phyloP scores from a whole-genome alignment of 2,888 invertebrate genomes.

The Drosophila lacicola region DNA sequence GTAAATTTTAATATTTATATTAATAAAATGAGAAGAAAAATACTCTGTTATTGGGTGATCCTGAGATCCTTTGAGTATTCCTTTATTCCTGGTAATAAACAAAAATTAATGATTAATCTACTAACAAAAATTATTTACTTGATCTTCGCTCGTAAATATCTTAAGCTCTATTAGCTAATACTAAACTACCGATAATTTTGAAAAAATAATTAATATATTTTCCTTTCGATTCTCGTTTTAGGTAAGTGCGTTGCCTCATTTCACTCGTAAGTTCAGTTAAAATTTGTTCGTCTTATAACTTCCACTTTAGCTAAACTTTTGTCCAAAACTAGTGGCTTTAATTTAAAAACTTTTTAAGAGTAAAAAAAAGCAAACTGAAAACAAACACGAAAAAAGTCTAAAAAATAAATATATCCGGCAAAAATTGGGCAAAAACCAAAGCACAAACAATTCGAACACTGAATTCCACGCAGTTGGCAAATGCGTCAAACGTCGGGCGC shows the following conservation, averaged over 20 bases:
- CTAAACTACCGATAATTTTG: background rate
- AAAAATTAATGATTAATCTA: too few species aligned
- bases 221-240: conserved; percentile 49
- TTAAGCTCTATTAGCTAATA: too few species aligned
- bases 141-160: too few species aligned
- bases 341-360: conserved; percentile 64
- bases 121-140: too few species aligned
- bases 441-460: conserved; percentile 70
- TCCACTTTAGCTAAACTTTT: conserved; percentile 43
- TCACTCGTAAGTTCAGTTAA: conserved; percentile 32
- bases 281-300: conserved; percentile 14
- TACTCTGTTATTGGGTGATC: too few species aligned
- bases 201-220: conserved; percentile 8
- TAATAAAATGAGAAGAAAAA: too few species aligned
- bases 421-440: conserved; percentile 33
- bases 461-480: conserved; percentile 71
- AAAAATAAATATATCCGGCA: conserved; percentile 26
- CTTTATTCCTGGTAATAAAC: too few species aligned
- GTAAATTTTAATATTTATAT: too few species aligned
- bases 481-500: conserved; percentile 52
- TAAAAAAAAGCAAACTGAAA: background rate
- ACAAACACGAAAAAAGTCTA: conserved; percentile 21
- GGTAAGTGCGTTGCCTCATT: conserved; percentile 54
- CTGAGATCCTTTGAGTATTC: too few species aligned
- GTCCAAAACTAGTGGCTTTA: conserved; percentile 55